Base-by-base conservation (phyloP, 2,797 vertebrate genomes). In the Alauda arvensis region DNA sequence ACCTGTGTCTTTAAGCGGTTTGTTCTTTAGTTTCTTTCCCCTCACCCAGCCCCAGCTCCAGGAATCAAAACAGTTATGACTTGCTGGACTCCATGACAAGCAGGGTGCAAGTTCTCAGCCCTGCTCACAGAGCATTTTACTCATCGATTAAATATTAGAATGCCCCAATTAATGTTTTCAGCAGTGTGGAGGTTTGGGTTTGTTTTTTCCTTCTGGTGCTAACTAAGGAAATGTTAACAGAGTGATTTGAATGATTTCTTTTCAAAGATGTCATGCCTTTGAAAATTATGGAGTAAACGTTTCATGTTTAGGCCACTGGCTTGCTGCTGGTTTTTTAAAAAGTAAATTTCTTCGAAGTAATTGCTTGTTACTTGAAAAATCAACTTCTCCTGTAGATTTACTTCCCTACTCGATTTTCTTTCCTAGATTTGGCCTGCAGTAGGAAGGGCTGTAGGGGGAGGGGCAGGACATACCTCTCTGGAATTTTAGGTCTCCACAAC, bases 401-500 rank as follows among this genome's bases (percentile, higher is more conserved):
- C 28, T 74, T 77, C 42, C 10, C 21, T 34, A 7, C 21, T 66
- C 23, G 34, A 37, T 37, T 37, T 37, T 8, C 37, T 37, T 37
- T 37, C 37, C 37, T 33, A 43, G 42, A 29, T 79, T 56, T 81
- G 56, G 23, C 39, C 18, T 71, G 26, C 26, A 45, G 34, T 8
- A 18, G 20, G 37, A 34, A 69, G 14, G 10, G 29, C 56, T 83
- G 42, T 12, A 23, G 34, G n/a, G 28, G 11, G 34, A 37, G n/a
- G 12, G 37, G 34, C 31, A 49, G 48, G 51, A 75, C 52, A 52
- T 62, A 72, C 52, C 16, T 82, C 37, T 33, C 37, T 85, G 83
- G 72, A 72, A 87, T 88, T 62, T 52, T 79, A 72, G 34, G 59
- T 93, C 46, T 85, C 67, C 39, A 57, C 46, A 80, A 31, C 60